These are phyloP conservation scores for Incurvaria masculella DNA, from an alignment of 2,888 invertebrate genomes.

Conservation along the genomic window DNA sequence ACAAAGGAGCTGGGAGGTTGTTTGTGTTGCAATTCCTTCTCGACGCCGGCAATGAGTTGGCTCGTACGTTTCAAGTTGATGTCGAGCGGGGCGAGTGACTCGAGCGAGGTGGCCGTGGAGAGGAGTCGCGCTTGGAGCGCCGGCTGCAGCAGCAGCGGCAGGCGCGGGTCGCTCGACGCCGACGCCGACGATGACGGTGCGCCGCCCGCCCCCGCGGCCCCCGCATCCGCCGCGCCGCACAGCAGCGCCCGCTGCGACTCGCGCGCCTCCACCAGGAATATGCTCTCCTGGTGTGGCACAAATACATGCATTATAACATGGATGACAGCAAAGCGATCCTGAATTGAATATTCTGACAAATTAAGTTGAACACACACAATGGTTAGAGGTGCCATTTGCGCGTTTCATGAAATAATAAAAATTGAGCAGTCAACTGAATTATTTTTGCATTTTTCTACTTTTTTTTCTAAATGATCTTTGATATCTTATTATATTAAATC, in stretches of 20 bases:
- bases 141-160: too few relatives aligned
- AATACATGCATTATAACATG: not conserved
- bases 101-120: slow-evolving; percentile 57
- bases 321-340: not conserved
- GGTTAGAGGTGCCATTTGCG: too few relatives aligned
- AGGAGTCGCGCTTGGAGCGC: slow-evolving; percentile 24
- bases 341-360: too few relatives aligned
- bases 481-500: too few relatives aligned
- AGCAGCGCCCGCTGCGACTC: slow-evolving; percentile 67
- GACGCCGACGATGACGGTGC: too few relatives aligned
- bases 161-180: slow-evolving; percentile 20
- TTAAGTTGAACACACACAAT: not conserved
- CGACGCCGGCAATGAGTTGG: slow-evolving; percentile 25
- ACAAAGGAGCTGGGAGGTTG: slow-evolving; percentile 30
- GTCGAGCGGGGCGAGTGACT: slow-evolving; percentile 43
- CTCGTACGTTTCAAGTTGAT: slow-evolving; percentile 29
- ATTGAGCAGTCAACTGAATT: too few relatives aligned
- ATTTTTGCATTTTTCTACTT: too few relatives aligned
- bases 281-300: slow-evolving; percentile 62
- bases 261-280: slow-evolving; percentile 76
- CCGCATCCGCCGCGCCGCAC: slow-evolving; percentile 30
- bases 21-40: slow-evolving; percentile 39
- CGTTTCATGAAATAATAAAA: too few relatives aligned
- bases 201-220: slow-evolving; percentile 19
- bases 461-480: too few relatives aligned